Evolutionary conservation across 2,888 invertebrate species (phyloP).

Genomic region (Salticus scenicus): DNA sequence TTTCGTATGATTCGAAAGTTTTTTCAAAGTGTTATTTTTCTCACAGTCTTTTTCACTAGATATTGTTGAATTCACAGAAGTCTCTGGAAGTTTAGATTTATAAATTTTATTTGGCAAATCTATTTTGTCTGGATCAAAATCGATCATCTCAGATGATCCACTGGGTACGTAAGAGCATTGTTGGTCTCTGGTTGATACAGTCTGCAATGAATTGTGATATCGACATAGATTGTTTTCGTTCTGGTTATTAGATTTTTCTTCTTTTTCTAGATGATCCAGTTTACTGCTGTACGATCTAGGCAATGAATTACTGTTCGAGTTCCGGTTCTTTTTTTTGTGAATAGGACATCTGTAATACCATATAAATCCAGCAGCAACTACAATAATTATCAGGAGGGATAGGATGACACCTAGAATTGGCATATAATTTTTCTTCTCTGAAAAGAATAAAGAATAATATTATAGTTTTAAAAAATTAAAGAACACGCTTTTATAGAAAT

Average conservation of each 20-base stretch:
- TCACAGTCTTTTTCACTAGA: constrained; percentile 84
- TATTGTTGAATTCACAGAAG: constrained; percentile 84
- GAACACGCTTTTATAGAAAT: too few relatives aligned
- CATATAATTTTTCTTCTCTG: constrained; percentile 45
- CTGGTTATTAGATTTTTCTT: constrained; percentile 92
- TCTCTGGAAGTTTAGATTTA: constrained; percentile 89
- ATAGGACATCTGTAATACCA: constrained; percentile 80
- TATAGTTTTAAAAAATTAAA: too few relatives aligned
- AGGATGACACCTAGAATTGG: constrained; percentile 54
- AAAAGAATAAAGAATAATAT: constrained; percentile 1
- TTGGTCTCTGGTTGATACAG: constrained; percentile 81
- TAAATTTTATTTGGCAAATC: constrained; percentile 79
- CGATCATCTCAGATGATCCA: constrained; percentile 79
- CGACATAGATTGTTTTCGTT: constrained; percentile 92
- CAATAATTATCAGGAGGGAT: constrained; percentile 73
- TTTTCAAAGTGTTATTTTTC: constrained; percentile 80
- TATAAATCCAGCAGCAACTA: constrained; percentile 75
- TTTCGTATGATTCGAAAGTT: constrained; percentile 59
- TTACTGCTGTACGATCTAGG: constrained; percentile 61
- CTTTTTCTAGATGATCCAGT: constrained; percentile 72
- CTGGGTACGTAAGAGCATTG: constrained; percentile 77
- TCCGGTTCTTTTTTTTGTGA: constrained; percentile 76
- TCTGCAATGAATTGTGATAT: constrained; percentile 85
- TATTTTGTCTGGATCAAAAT: constrained; percentile 73
- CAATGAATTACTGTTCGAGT: constrained; percentile 74